Evolutionary conservation across 2,888 invertebrate genomes (phyloP).

Genomic region (Acanthopleura granulata): DNA sequence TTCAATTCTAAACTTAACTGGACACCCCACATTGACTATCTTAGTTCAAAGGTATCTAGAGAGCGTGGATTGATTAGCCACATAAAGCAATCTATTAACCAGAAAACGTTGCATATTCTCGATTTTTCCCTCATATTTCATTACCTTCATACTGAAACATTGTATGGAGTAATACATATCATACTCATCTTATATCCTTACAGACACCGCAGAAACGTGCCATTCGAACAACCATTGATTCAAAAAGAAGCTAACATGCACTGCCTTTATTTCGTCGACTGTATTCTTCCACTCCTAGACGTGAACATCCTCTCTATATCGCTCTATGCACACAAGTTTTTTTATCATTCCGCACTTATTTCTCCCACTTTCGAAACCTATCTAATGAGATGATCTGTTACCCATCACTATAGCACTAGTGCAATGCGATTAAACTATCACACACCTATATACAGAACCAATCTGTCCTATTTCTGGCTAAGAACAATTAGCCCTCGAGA

Average conservation of each 20-base stretch:
- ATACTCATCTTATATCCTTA: not conserved
- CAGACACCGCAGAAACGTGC: not conserved
- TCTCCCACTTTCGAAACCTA: too few relatives aligned
- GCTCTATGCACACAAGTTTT: not conserved
- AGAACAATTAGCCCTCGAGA: too few relatives aligned
- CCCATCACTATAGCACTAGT: too few relatives aligned
- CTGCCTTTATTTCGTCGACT: not conserved
- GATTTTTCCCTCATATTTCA: not conserved
- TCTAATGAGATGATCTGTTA: too few relatives aligned
- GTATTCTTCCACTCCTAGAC: too few relatives aligned
- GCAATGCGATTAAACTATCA: too few relatives aligned
- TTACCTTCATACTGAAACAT: not conserved
- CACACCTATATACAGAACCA: too few relatives aligned
- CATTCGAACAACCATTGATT: too few relatives aligned
- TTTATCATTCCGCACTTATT: not conserved
- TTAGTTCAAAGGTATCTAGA: too few relatives aligned
- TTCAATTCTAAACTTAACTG: too few relatives aligned
- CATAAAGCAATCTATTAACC: not conserved
- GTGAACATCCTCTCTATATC: not conserved
- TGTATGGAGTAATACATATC: not conserved
- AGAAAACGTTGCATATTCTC: not conserved
- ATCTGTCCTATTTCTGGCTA: too few relatives aligned
- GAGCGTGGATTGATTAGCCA: not conserved
- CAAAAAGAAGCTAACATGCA: not conserved
- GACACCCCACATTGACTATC: too few relatives aligned